Base-by-base conservation (phyloP, 1,140 invertebrate genomes). In the Babylonia areolata region DNA sequence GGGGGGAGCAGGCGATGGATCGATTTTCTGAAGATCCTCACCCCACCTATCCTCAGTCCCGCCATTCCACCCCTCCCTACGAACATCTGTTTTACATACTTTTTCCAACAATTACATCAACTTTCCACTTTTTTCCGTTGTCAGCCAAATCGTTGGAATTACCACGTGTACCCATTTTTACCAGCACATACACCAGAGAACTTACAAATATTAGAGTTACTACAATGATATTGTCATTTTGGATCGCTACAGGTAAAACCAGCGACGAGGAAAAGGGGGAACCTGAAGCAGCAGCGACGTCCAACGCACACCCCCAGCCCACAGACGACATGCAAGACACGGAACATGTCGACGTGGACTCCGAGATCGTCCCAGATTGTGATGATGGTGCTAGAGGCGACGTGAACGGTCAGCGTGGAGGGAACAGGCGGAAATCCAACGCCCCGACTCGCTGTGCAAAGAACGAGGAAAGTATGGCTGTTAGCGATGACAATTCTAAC, bases 391-490 rank as follows among this genome's bases (percentile, higher is more conserved):
- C 73, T 31, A 83, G 81, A 88, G 73, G 87, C 92, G 95, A 89
- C 88, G 89, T 86, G 87, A 90, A 89, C 92, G 51, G 46, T 37
- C 88, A 90, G 17, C 40, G 85, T 95, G 94, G 93, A 92, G 71
- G 90, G 73, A 91, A 98, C 78, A 98, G 99, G 94, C 95, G 98
- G 79, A 99, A 99, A 94, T 98, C 97, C 90, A 96, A 97, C 90
- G 98, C 98, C 93, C 98, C 98, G 0, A 98, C 97, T 0, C 95
- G 97, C 85, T 97, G 97, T 92, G 96, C 97, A 2, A 93, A 94
- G 54, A 90, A 88, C 54, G 83, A 89, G 42, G 91, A 92, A 12
- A 85, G 77, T 39, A 90, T 87, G 85, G 87, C 82, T 0, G 85
- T 91, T 85, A 91, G 90, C 81, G 92, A 92, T 84, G 92, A 94